Conservation (phyloP, 2,113 vertebrate species). For the Oxyura jamaicensis region DNA sequence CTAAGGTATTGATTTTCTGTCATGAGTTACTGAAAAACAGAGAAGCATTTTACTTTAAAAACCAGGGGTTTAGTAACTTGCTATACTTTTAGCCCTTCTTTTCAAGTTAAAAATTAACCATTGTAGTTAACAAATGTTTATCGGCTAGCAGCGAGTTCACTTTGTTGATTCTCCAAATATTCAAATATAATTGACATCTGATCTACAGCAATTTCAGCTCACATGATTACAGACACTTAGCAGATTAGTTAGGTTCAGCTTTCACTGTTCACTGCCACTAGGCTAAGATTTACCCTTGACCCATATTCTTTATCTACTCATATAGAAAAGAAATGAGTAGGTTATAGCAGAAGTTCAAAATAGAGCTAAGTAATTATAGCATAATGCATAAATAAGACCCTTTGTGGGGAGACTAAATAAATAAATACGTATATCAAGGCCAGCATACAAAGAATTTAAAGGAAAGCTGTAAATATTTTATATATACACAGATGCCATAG, state of each 20-base stretch:
- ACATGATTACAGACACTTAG: constrained; percentile 12
- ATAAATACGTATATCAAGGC: neutral
- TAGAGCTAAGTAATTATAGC: rapidly evolving
- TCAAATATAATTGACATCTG: constrained; percentile 35
- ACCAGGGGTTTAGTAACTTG: neutral
- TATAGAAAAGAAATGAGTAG: neutral
- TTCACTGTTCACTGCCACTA: constrained; percentile 12
- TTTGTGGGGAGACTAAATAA: neutral
- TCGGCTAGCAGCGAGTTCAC: constrained; percentile 13
- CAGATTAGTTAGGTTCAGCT: constrained; percentile 33
- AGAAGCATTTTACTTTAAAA: constrained; percentile 2
- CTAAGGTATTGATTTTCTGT: constrained; percentile 11
- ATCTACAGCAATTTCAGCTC: constrained; percentile 32
- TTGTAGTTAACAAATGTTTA: constrained; percentile 38
- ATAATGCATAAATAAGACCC: neutral
- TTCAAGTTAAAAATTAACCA: constrained; percentile 25
- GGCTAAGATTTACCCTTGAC: constrained; percentile 46
- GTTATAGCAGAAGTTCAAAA: neutral
- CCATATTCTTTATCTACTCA: constrained; percentile 26
- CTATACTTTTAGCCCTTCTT: neutral
- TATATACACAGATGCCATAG: neutral
- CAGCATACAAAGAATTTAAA: neutral
- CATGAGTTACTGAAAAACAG: neutral
- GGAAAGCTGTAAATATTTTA: neutral
- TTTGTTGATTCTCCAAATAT: constrained; percentile 65